phyloP scores from a whole-genome alignment of 2,113 vertebrate species.

The Anarrhichthys ocellatus region DNA sequence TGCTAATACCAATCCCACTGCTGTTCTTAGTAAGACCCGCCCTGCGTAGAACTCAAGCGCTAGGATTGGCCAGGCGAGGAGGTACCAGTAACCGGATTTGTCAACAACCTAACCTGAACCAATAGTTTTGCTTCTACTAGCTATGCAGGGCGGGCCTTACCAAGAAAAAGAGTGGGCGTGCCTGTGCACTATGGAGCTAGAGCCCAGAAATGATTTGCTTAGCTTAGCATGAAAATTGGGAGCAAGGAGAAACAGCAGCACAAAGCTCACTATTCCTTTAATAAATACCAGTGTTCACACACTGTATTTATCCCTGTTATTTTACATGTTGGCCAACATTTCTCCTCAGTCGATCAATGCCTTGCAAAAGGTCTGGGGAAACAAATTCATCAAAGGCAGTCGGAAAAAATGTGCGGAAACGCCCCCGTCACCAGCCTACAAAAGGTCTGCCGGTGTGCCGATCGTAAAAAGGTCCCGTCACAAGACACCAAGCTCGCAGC shows the following conservation, averaged over 20 bases:
- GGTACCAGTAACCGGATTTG: too few relatives aligned
- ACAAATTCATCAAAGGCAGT: not conserved
- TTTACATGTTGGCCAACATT: not conserved
- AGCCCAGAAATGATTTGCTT: not conserved
- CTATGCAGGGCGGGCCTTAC: not conserved
- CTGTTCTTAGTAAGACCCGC: not conserved
- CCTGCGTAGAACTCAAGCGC: not conserved
- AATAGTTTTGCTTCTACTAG: not conserved
- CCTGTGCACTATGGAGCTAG: not conserved
- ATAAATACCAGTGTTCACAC: not conserved
- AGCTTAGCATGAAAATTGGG: not conserved
- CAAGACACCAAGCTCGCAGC: slow-evolving; percentile 10
- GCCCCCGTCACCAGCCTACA: not conserved
- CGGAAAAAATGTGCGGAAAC: not conserved
- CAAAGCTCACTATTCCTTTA: not conserved
- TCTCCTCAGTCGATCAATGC: not conserved
- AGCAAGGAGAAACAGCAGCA: not conserved
- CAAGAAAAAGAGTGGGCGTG: not conserved
- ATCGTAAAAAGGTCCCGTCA: slow-evolving; percentile 23
- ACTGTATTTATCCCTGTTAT: not conserved
- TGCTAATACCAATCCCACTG: not conserved
- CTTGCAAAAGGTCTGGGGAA: not conserved
- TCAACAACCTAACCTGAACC: not conserved
- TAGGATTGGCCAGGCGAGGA: not conserved
- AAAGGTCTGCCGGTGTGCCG: slow-evolving; percentile 40